phyloP scores from a whole-genome alignment of 2,797 vertebrate genomes.

The Labeo calbasu region DNA sequence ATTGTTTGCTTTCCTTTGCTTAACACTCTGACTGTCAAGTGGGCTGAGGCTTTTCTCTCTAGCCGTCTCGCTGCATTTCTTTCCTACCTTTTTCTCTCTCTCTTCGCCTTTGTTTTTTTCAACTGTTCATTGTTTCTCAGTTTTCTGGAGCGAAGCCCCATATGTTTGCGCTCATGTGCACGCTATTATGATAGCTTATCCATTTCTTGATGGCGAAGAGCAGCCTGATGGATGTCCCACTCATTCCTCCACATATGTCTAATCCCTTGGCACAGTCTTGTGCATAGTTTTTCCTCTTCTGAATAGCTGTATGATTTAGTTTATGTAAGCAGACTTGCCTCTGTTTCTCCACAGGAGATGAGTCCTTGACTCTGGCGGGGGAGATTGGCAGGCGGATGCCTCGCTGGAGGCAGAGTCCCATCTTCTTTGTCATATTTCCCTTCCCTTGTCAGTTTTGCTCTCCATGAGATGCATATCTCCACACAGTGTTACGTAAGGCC shows the following conservation, averaged over 20 bases:
- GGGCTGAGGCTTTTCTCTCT: slow-evolving; percentile 32
- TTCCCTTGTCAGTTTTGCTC: slow-evolving; percentile 66
- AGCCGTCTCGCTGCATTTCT: not conserved
- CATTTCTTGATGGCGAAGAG: slow-evolving; percentile 45
- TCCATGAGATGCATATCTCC: slow-evolving; percentile 64
- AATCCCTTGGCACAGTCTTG: slow-evolving; percentile 68
- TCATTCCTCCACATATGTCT: slow-evolving; percentile 63
- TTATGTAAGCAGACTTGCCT: slow-evolving; percentile 61
- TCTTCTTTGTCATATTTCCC: slow-evolving; percentile 69
- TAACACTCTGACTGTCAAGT: slow-evolving; percentile 38
- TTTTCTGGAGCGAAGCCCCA: slow-evolving; percentile 20
- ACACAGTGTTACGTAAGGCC: slow-evolving; percentile 66
- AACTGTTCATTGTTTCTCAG: slow-evolving; percentile 14
- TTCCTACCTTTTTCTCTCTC: slow-evolving; percentile 37
- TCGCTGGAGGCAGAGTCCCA: slow-evolving; percentile 66
- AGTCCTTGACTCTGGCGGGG: slow-evolving; percentile 45
- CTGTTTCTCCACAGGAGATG: slow-evolving; percentile 56
- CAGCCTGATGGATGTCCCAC: slow-evolving; percentile 63
- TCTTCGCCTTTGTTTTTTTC: not conserved
- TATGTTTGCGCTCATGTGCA: slow-evolving; percentile 19
- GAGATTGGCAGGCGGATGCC: slow-evolving; percentile 52
- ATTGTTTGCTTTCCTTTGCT: slow-evolving; percentile 39
- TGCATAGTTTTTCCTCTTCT: slow-evolving; percentile 39
- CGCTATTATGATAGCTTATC: slow-evolving; percentile 41
- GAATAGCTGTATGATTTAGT: slow-evolving; percentile 45